Conservation (phyloP, 1,140 invertebrate species). For the Caenorhabditis tropicalis region DNA sequence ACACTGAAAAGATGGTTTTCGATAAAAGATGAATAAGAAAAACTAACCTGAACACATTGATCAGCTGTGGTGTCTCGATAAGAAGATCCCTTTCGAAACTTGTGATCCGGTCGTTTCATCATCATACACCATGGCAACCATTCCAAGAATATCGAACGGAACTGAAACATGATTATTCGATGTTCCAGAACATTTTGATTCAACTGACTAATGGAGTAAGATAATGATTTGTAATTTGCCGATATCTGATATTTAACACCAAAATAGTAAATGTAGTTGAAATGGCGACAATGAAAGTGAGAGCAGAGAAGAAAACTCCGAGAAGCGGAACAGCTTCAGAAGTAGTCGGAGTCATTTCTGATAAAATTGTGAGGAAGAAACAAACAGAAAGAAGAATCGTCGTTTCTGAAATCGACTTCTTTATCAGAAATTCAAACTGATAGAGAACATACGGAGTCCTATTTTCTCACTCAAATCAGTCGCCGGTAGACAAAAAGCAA, state of each 20-base stretch:
- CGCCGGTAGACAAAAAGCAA: slow-evolving; percentile 95
- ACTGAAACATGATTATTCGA: slow-evolving; percentile 30
- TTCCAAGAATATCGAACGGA: slow-evolving; percentile 58
- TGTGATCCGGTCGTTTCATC: slow-evolving; percentile 56
- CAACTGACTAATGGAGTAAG: slow-evolving; percentile 46
- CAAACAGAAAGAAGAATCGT: slow-evolving; percentile 75
- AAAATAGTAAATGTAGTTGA: slow-evolving; percentile 61
- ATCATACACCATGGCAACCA: slow-evolving; percentile 61
- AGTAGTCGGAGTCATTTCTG: slow-evolving; percentile 86
- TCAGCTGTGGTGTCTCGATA: neutral
- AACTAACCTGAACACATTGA: slow-evolving; percentile 49
- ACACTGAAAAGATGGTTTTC: slow-evolving; percentile 22
- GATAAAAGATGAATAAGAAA: neutral
- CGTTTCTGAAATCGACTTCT: slow-evolving; percentile 81
- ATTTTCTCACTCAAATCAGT: slow-evolving; percentile 64
- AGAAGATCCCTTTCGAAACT: slow-evolving; percentile 18
- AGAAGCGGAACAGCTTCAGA: slow-evolving; percentile 95
- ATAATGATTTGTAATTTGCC: slow-evolving; percentile 58
- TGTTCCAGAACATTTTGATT: neutral
- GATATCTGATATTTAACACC: slow-evolving; percentile 60
- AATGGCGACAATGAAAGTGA: slow-evolving; percentile 60
- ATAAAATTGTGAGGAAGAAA: slow-evolving; percentile 73
- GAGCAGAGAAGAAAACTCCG: slow-evolving; percentile 74
- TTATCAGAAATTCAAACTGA: slow-evolving; percentile 9
- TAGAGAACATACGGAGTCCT: slow-evolving; percentile 62